Percentiles rank a stretch among this genome's conserved stretches.
phyloP scores from a whole-genome alignment of 1,140 invertebrate species.

The Ericerus pela region DNA sequence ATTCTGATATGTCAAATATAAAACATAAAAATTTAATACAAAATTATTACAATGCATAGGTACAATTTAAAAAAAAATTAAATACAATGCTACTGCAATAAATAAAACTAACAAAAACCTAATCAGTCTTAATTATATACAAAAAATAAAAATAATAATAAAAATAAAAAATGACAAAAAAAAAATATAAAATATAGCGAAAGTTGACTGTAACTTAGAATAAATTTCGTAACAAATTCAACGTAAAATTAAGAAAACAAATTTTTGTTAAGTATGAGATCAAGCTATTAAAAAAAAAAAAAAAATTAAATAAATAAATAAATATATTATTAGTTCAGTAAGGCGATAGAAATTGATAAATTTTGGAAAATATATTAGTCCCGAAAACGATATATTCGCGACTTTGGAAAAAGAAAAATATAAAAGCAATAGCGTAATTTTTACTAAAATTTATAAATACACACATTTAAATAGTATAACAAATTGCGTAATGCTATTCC shows the following conservation, averaged over 20 bases:
- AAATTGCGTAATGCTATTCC: too few species aligned
- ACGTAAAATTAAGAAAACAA: background rate
- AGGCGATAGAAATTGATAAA: too few species aligned
- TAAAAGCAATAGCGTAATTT: background rate
- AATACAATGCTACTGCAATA: background rate
- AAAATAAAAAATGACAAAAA: too few species aligned
- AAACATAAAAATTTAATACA: slow-evolving; percentile 1
- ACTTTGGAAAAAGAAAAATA: background rate
- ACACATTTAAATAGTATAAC: background rate
- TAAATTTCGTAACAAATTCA: background rate
- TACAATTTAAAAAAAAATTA: background rate
- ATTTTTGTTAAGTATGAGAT: slow-evolving; percentile 5
- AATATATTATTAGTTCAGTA: background rate
- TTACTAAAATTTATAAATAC: background rate
- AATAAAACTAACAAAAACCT: background rate
- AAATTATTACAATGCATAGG: slow-evolving; percentile 11
- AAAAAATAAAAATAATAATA: background rate
- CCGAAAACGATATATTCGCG: background rate
- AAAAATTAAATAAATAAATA: background rate
- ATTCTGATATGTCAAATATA: slow-evolving; percentile 10
- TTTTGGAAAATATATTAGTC: background rate
- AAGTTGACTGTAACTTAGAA: background rate
- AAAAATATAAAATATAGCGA: background rate
- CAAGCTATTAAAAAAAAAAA: slow-evolving; percentile 1
- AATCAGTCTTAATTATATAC: slow-evolving; percentile 10